phyloP scores from a whole-genome alignment of 2,888 invertebrate genomes.

The Coleophora flavipennella region DNA sequence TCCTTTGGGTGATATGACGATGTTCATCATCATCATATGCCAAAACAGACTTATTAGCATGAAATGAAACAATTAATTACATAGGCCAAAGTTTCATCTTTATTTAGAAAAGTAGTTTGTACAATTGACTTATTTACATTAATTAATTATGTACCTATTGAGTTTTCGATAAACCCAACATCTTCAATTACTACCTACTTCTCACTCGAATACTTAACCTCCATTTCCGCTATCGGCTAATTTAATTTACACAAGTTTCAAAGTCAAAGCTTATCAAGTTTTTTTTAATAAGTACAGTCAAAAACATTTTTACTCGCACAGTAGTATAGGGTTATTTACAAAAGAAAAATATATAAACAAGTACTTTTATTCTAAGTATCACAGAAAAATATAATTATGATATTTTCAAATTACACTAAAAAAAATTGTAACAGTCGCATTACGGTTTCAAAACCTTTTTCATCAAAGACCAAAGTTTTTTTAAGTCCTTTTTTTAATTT shows the following conservation, averaged over 20 bases:
- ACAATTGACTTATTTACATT: slow-evolving; percentile 57
- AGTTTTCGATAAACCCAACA: slow-evolving; percentile 10
- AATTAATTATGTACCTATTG: slow-evolving; percentile 19
- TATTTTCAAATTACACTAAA: slow-evolving; percentile 16
- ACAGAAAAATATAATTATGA: slow-evolving; percentile 69
- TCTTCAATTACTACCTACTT: slow-evolving; percentile 23
- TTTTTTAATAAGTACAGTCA: slow-evolving; percentile 14
- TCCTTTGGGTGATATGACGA: too few relatives aligned
- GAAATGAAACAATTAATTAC: slow-evolving; percentile 33
- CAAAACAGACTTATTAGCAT: too few relatives aligned
- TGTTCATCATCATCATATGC: too few relatives aligned
- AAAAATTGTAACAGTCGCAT: too few relatives aligned
- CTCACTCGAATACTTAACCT: slow-evolving; percentile 44
- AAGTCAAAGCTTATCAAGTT: slow-evolving; percentile 51
- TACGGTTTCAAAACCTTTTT: too few relatives aligned
- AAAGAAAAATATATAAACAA: too few relatives aligned
- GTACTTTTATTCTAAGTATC: slow-evolving; percentile 64
- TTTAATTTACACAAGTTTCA: slow-evolving; percentile 42
- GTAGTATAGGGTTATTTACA: slow-evolving; percentile 56
- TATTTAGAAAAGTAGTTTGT: slow-evolving; percentile 69
- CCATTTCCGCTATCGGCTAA: slow-evolving; percentile 25
- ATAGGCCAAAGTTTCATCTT: slow-evolving; percentile 69
- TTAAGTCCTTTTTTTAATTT: too few relatives aligned
- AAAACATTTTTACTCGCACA: slow-evolving; percentile 41
- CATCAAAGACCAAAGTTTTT: too few relatives aligned